Evolutionary conservation across 2,797 vertebrate genomes (phyloP).

Genomic region (Phataginus tetradactyla): DNA sequence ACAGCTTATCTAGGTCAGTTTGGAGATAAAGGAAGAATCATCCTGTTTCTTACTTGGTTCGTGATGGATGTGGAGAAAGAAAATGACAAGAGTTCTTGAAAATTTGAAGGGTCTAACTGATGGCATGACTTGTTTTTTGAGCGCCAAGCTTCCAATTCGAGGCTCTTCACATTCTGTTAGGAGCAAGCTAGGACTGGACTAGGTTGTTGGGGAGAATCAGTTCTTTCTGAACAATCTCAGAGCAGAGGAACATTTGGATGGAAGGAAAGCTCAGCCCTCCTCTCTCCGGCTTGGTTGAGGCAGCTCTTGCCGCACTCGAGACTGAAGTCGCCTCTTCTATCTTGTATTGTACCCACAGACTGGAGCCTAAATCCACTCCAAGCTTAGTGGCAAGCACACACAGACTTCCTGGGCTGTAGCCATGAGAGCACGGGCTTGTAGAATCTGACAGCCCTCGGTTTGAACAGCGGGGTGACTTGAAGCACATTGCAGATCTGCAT

Average conservation of each 20-base stretch:
- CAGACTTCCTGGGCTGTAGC: background rate
- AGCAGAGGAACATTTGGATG: background rate
- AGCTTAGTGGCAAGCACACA: background rate
- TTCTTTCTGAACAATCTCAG: background rate
- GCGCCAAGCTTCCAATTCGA: background rate
- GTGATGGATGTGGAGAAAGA: background rate
- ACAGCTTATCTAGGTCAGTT: background rate
- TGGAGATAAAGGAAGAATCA: background rate
- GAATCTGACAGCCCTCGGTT: background rate
- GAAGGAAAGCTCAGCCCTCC: background rate
- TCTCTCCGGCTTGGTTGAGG: background rate
- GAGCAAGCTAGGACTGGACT: background rate
- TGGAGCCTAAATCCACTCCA: background rate
- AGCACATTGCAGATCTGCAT: conserved; percentile 27
- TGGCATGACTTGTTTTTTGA: background rate
- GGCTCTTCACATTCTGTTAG: background rate
- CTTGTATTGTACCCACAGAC: background rate
- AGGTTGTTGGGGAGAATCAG: background rate
- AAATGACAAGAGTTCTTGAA: background rate
- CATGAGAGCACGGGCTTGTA: background rate
- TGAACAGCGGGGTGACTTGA: conserved; percentile 5
- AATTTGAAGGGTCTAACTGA: background rate
- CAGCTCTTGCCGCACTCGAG: background rate
- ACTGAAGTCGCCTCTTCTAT: background rate
- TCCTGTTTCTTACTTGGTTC: background rate